Base-by-base conservation (phyloP, 35 echinoderm and acorn worm species). In the Eucidaris tribuloides region DNA sequence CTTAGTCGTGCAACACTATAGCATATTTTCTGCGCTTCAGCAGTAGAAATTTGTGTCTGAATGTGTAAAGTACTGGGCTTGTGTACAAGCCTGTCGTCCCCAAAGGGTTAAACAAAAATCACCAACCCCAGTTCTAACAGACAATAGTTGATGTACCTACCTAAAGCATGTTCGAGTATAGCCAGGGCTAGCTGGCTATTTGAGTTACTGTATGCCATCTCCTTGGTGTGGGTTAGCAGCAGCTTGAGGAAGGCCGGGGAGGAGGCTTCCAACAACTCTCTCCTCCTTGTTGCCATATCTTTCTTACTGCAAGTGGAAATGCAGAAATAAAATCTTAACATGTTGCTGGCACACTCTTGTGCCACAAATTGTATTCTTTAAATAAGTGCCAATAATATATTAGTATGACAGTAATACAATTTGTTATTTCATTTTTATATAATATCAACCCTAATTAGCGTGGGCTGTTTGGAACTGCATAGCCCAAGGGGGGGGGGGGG, bases 191-290 rank as follows among this genome's bases (percentile, higher is more conserved):
- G 86, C 32, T 89, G 90, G 87, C 95, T 89, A 19, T 57, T 81
- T 9, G 86, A 89, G 61, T 98, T 98, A 49, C 88, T 88, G 31
- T 66, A 86, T 29, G 84, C 81, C 56, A 98, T 68, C 81, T 92
- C 84, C 56, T 80, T 90, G 63, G 76, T 52, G 45, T 93, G 71
- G 2, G 80, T 80, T 3, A 71, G 54, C 1, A 93, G 91, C 39
- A 86, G 58, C 15, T 86, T 40, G 0, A 99, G 76, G 0, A 99
- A 80, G 18, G 78, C 58, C 17, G 78, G 61, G 11, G 90, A 93
- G 2, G 83, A 78, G 24, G 80, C 77, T 48, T 85, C 86, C 71
- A 85, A 46, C 17, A 99, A 43, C 72, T 99, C 96, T 58, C 82
- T 55, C 41, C 79, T 83, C 41, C 96, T 81, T 14, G 80, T 17